Evolutionary conservation across 2,797 vertebrate species (phyloP), one percentile per base, ranked within the genome.

Genomic region (Helostoma temminkii): DNA sequence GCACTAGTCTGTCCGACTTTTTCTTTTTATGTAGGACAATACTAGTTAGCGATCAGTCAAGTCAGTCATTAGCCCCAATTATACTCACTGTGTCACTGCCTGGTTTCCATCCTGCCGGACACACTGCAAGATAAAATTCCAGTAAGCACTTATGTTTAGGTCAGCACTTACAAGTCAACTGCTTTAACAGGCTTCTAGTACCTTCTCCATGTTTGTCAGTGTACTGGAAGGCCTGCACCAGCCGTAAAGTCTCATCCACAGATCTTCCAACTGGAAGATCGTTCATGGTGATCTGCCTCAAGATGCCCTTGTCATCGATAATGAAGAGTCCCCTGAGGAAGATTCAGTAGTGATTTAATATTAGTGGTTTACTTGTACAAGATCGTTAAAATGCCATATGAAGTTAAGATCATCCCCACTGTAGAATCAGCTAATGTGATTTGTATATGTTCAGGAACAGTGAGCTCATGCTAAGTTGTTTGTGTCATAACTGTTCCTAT

Each of bases 201-300:
- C 97, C 98, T 96, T 99, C 98, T 87, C 97, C 98, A 0, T 98
- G 97, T 87, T 96, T 98, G 84, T 99, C 98, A 0, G 98, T 99
- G 75, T 99, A 99, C 72, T 98, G 97, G 93, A 99, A 99, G 76
- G 98, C 97, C 90, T 99, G 98, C 41, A 99, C 97, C 82, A 99
- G 92, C 73, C 97, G 94, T 34, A 99, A 94, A 0, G 97, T 99
- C 91, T 99, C 98, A 69, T 99, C 97, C 68, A 99, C 97, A 0
- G 97, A 99, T 87, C 98, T 94, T 19, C 98, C 98, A 19, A 99
- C 98, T 1, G 98, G 97, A 71, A 99, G 96, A 83, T 99, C 98
- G 19, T 99, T 99, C 96, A 99, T 96, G 2, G 98, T 99, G 90
- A 99, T 99, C 90, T 99, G 98, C 71, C 98, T 94, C 42, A 99